phyloP scores from a whole-genome alignment of 92 coral and sea anemone species.

The Epizoanthus rinbou region DNA sequence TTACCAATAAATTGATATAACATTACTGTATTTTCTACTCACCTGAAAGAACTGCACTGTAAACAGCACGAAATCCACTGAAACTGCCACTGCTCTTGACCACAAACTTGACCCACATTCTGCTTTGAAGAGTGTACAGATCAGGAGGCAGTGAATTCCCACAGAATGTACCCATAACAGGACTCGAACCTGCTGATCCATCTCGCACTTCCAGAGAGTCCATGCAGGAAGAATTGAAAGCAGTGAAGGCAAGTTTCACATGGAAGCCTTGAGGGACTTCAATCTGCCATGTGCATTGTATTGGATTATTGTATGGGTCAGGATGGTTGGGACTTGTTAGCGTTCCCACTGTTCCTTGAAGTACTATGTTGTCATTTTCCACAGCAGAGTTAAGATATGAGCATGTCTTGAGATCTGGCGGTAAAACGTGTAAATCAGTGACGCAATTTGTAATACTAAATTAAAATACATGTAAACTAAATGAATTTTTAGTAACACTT shows the following conservation, averaged over 20 bases:
- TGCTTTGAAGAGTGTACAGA: slow-evolving; percentile 21
- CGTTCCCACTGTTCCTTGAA: slow-evolving; percentile 13
- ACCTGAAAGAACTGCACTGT: slow-evolving; percentile 31
- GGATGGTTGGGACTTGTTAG: slow-evolving; percentile 18
- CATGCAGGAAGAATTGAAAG: not conserved
- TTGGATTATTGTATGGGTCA: slow-evolving; percentile 4
- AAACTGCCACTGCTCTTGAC: slow-evolving; percentile 11
- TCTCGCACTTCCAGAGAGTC: slow-evolving; percentile 27
- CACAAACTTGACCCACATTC: slow-evolving; percentile 21
- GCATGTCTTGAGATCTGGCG: slow-evolving; percentile 4
- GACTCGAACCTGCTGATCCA: not conserved
- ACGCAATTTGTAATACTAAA: too few relatives aligned
- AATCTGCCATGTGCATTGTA: slow-evolving; percentile 27
- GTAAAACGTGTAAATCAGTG: too few relatives aligned
- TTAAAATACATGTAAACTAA: too few relatives aligned
- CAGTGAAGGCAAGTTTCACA: slow-evolving; percentile 18
- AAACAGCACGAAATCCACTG: slow-evolving; percentile 24
- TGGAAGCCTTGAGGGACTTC: slow-evolving; percentile 21
- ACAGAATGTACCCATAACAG: slow-evolving; percentile 1
- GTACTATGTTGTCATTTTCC: not conserved
- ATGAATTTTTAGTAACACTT: too few relatives aligned
- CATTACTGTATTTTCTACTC: not conserved
- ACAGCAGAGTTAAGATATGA: not conserved
- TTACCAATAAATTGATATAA: too few relatives aligned
- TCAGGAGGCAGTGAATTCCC: slow-evolving; percentile 7